Evolutionary conservation across 2,113 vertebrate genomes (phyloP), one percentile per base, ranked within the genome.

Genomic region (Chitala chitala): DNA sequence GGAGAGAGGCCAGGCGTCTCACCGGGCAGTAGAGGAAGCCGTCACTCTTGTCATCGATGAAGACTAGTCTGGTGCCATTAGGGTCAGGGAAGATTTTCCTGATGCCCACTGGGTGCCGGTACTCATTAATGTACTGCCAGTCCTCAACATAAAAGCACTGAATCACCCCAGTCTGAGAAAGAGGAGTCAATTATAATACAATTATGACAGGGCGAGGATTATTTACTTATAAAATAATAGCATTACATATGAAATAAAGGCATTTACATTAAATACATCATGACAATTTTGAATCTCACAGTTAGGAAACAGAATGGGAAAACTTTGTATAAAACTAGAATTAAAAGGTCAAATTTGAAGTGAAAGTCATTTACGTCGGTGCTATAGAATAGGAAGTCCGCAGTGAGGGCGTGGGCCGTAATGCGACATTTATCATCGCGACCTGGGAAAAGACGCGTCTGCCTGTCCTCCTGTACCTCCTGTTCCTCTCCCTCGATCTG

Each of bases 361-460:
- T 3, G 2, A 55, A 55, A 22, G 65, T 55, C 77, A 83, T 94
- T 81, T 87, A 99, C 97, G 78, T 98, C 94, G 33, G 97, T 97
- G 78, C 95, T 92, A n/a, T 94, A 98, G 88, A 96, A 93, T 64
- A 99, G 94, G 87, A 98, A 98, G 75, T 99, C 95, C 22, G 82
- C 79, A 17, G 96, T 96, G 79, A 99, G 89, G 56, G 94, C 93
- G 51, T 98, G 96, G 82, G 94, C 95, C 29, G 94, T 82, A 78
- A 99, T 96, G 59, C 89, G 90, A 77, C 85, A 94, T 79, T 93
- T 94, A 48, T 92, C 91, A 76, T 94, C 94, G 46, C 89, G 86
- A 4, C 90, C 91, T 58, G 96, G 95, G 80, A 98, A 98, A 31
- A 99, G 91, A 68, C 94, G 93, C 24, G 94, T 96, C 86, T 98